These are phyloP conservation scores for Bimastos eiseni DNA, from an alignment of 2,888 invertebrate species.

Conservation along the genomic window DNA sequence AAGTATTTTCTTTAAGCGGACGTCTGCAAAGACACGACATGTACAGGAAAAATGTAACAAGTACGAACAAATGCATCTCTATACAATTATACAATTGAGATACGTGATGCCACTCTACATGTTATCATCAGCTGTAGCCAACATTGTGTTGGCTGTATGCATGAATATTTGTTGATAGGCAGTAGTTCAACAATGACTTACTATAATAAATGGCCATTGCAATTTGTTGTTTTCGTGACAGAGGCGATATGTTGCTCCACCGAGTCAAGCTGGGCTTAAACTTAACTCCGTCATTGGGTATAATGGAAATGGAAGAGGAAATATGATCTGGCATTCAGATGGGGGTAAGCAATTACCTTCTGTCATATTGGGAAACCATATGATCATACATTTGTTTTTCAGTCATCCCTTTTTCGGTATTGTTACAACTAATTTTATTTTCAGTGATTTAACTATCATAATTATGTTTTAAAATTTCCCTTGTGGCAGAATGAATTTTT, in stretches of 20 bases:
- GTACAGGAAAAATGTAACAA: too few relatives aligned
- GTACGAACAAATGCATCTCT: too few relatives aligned
- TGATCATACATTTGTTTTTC: background rate
- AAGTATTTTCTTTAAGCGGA: too few relatives aligned
- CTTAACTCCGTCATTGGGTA: conserved; percentile 59
- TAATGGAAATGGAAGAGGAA: conserved; percentile 59
- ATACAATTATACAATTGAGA: too few relatives aligned
- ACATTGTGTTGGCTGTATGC: background rate
- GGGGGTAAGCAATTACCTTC: conserved; percentile 48
- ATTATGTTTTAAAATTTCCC: background rate
- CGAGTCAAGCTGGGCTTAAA: conserved; percentile 58
- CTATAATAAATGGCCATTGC: background rate
- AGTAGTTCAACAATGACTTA: background rate
- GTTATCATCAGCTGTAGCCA: background rate
- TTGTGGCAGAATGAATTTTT: background rate
- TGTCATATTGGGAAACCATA: background rate
- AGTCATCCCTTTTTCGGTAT: background rate
- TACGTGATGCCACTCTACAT: background rate
- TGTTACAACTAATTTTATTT: too few relatives aligned
- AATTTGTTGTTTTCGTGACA: conserved; percentile 38
- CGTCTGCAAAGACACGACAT: too few relatives aligned
- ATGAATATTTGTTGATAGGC: background rate
- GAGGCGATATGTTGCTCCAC: conserved; percentile 60
- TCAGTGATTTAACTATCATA: too few relatives aligned
- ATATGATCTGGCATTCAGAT: conserved; percentile 61